Evolutionary conservation across 2,888 invertebrate species (phyloP), one percentile per base, ranked within the genome.

Genomic region (Sialis lutaria): DNA sequence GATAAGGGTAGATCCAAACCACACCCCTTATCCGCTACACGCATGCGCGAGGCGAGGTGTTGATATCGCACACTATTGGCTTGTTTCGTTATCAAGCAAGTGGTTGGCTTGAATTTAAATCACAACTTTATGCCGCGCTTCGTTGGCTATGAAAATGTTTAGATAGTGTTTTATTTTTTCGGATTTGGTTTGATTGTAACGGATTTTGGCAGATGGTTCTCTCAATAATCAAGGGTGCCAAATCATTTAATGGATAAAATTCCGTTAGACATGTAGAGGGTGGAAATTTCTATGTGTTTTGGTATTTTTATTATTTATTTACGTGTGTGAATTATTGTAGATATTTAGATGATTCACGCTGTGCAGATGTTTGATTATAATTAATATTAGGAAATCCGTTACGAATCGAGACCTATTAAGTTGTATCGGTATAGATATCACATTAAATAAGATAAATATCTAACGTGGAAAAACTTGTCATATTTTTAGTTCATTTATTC

Each of bases 41-140:
- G 61, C 56, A 50, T 59, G 62, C 60, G 61, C 60, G 52, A 51
- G 62, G 61, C 57, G 63, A 60, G 58, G 57, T 57, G 52, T 40
- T 9, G 22, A 37, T 35, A 13, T 34, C 9, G 9, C 9, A n/a
- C 37, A 10, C 30, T 41, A 44, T 45, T 45, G 45, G 45, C 22
- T 10, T 6, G 9, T 10, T 5, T 9, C 31, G 8, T 9, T 31
- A 10, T 10, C 42, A 30, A n/a, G 8, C n/a, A 6, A 10, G 37
- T 12, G 6, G 31, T 42, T 42, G 42, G 42, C 31, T 8, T 30
- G 42, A 42, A 22, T 42, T 42, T 42, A 7, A 42, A 42, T 30
- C 31, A 13, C 10, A 37, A 12, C 6, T 6, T 31, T 10, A 42
- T 42, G 6, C 42, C n/a, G 42, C 31, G 42, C 42, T 42, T 31